These are phyloP conservation scores for human (Homo sapiens) DNA, from an alignment of 2,113 vertebrate species.

Conservation along the genomic window GRCh38 chr7:26501501-26502000, in stretches of 20 bases:
- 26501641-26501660: neutral
- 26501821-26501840: neutral
- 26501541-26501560: neutral
- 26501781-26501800: neutral
- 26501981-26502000: neutral
- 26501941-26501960: neutral
- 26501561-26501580: neutral
- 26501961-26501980: slow-evolving; percentile 25
- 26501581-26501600: neutral
- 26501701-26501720: neutral
- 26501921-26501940: neutral
- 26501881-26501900: neutral
- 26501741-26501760: neutral
- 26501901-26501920: slow-evolving; percentile 12
- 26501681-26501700: neutral
- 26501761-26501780: neutral
- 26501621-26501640: neutral
- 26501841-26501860: neutral
- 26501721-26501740: neutral
- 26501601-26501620: neutral
- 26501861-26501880: neutral
- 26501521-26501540: no score
- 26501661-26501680: neutral
- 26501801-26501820: neutral
- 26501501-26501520: no score